Evolutionary conservation across 2,797 vertebrate species (phyloP).

Genomic region (Discoglossus pictus): DNA sequence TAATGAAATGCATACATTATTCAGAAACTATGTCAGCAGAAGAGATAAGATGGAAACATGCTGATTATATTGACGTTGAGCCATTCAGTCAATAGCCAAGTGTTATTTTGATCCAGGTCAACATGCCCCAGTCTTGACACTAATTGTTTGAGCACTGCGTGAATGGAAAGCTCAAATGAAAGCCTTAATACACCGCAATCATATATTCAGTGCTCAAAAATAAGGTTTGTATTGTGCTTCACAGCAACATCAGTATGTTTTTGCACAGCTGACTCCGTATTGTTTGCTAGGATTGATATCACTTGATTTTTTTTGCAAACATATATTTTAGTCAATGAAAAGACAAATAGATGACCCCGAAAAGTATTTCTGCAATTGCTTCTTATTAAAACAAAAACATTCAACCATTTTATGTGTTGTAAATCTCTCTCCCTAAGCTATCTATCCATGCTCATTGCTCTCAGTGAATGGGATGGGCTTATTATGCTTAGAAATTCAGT

Average conservation of each 20-base stretch:
- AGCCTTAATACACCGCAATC: neutral
- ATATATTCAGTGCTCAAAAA: neutral
- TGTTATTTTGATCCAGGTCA: slow-evolving; percentile 4
- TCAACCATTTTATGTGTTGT: too few species aligned
- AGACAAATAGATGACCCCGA: too few species aligned
- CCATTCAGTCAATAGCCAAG: slow-evolving; percentile 2
- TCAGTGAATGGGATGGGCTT: too few species aligned
- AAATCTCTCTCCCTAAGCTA: too few species aligned
- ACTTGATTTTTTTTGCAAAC: too few species aligned
- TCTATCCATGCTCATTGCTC: too few species aligned
- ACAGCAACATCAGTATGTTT: neutral
- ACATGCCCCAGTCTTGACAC: slow-evolving; percentile 12
- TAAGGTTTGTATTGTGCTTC: slow-evolving; percentile 6
- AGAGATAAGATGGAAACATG: neutral
- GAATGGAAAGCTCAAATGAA: slow-evolving; percentile 3
- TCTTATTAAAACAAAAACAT: too few species aligned
- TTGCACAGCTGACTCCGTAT: slow-evolving; percentile 8
- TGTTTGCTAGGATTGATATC: slow-evolving; percentile 16
- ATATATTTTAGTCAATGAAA: too few species aligned
- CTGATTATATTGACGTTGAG: slow-evolving; percentile 1
- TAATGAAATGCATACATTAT: neutral
- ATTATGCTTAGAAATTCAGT: too few species aligned
- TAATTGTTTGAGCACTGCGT: slow-evolving; percentile 4
- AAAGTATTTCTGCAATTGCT: too few species aligned
- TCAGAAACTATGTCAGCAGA: neutral